Conservation (phyloP, 1,140 invertebrate species). For the Aporrectodea caliginosa region DNA sequence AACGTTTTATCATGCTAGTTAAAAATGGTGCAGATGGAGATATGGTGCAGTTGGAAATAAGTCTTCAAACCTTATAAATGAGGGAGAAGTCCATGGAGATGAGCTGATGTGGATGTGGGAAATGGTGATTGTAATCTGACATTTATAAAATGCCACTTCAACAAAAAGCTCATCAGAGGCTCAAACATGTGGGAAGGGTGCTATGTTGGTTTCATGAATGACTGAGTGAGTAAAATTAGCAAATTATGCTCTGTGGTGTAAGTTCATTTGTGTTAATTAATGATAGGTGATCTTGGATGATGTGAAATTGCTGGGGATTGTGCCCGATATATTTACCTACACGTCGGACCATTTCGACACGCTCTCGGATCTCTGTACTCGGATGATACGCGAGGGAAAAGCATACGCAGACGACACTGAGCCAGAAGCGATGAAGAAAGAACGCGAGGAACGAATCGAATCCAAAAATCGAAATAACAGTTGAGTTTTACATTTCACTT, state of each 20-base stretch:
- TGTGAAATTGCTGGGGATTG: constrained; percentile 82
- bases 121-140: too few species aligned
- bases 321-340: constrained; percentile 88
- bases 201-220: background rate
- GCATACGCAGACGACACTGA: constrained; percentile 97
- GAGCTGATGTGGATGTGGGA: too few species aligned
- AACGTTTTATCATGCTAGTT: too few species aligned
- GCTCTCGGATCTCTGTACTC: constrained; percentile 82
- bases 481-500: constrained; percentile 54
- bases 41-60: too few species aligned
- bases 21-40: too few species aligned
- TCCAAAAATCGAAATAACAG: constrained; percentile 81
- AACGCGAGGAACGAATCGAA: constrained; percentile 82
- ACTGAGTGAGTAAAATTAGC: constrained; percentile 1
- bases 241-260: background rate
- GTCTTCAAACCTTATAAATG: too few species aligned
- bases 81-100: too few species aligned
- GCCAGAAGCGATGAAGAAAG: constrained; percentile 86
- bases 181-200: too few species aligned
- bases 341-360: constrained; percentile 96
- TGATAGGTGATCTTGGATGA: constrained; percentile 87
- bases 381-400: constrained; percentile 78
- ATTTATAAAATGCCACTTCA: too few species aligned
- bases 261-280: background rate
- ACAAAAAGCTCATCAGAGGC: too few species aligned